A percentile compares a stretch with the other conserved stretches of the same genome.
Evolutionary conservation across 2,797 vertebrate species (phyloP).

Genomic region (Lithobates pipiens): DNA sequence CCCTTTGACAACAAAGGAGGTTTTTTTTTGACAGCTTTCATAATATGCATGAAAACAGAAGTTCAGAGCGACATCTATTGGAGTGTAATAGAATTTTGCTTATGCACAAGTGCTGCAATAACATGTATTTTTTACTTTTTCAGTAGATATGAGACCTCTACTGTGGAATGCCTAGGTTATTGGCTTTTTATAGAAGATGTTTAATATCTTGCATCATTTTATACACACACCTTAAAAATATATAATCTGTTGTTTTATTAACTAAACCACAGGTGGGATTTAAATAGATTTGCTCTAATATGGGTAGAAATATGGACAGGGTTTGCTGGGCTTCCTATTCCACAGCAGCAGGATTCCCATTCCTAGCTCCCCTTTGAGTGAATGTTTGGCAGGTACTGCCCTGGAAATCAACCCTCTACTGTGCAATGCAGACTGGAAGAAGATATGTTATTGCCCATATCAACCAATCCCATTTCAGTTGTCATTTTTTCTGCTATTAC

Average conservation of each 20-base stretch:
- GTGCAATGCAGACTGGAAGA: background rate
- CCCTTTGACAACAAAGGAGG: constrained; percentile 39
- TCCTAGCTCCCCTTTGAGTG: background rate
- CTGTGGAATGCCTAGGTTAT: background rate
- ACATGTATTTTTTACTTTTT: no score
- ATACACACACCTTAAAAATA: no score
- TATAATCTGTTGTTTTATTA: no score
- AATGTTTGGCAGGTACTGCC: background rate
- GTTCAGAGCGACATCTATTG: constrained; percentile 52
- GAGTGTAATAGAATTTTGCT: constrained; percentile 8
- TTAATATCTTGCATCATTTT: no score
- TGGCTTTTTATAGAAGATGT: no score
- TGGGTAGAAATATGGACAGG: no score
- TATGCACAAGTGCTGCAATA: background rate
- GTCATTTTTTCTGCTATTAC: background rate
- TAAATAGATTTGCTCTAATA: no score
- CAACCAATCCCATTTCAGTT: background rate
- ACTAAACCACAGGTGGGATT: background rate
- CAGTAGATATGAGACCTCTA: background rate
- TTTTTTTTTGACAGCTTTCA: constrained; percentile 47
- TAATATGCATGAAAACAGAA: constrained; percentile 32
- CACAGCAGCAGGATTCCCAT: no score
- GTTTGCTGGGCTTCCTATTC: no score
- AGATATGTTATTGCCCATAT: background rate
- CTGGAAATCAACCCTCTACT: background rate